A percentile compares a stretch with the other conserved stretches of the same genome.
Conservation (phyloP, 2,113 vertebrate genomes). For the Apodemus speciosus region DNA sequence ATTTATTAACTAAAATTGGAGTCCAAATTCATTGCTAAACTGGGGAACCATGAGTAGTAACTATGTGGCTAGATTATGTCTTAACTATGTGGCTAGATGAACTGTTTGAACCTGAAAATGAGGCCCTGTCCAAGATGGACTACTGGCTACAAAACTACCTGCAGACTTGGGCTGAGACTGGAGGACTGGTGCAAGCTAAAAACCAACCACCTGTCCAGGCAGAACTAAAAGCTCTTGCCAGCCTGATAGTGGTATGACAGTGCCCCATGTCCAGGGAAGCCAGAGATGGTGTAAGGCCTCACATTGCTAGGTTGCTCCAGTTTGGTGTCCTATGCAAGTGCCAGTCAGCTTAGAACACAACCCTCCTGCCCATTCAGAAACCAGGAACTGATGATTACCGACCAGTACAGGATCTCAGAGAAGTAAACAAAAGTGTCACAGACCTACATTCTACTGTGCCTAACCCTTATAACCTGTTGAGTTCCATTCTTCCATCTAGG, state of each 20-base stretch:
- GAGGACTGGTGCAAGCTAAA: not conserved
- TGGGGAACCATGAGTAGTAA: not conserved
- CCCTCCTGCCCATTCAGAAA: not conserved
- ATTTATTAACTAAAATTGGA: not conserved
- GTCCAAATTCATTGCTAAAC: not conserved
- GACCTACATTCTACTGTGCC: not conserved
- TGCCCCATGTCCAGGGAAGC: not conserved
- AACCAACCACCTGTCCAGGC: not conserved
- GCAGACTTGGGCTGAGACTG: not conserved
- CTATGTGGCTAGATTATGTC: rapidly evolving
- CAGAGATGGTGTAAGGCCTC: not conserved
- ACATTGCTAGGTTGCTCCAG: not conserved
- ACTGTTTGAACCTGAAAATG: not conserved
- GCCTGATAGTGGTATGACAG: rapidly evolving
- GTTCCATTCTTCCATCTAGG: not conserved
- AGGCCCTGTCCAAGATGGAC: no score
- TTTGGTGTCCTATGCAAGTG: not conserved
- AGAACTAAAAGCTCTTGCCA: not conserved
- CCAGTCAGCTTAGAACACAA: not conserved
- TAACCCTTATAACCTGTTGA: not conserved
- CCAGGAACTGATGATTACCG: no score
- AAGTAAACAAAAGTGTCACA: rapidly evolving
- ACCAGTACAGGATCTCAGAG: not conserved
- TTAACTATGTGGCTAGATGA: rapidly evolving
- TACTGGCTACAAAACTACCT: not conserved